Evolutionary conservation across 2,797 vertebrate genomes (phyloP).

Genomic region (Heterohyrax brucei): DNA sequence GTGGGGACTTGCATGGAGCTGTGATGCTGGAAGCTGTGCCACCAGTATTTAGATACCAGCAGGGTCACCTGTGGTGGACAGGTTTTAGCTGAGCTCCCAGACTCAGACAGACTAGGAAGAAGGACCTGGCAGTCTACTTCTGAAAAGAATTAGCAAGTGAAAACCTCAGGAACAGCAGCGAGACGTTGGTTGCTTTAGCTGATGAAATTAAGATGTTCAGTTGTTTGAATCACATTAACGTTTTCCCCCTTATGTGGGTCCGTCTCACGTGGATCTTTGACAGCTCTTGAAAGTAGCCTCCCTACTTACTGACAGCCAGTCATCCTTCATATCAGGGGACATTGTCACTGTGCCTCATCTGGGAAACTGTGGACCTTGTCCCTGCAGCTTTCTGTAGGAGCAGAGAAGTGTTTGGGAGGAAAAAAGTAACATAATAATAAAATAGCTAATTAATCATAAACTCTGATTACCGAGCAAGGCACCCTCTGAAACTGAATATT

Average conservation of each 20-base stretch:
- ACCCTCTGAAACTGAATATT: not conserved
- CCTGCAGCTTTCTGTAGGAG: not conserved
- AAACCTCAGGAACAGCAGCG: no score
- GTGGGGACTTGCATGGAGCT: no score
- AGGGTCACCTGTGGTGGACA: no score
- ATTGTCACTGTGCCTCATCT: not conserved
- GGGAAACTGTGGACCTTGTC: not conserved
- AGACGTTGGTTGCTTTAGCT: not conserved
- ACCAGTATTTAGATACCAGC: no score
- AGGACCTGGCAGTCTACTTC: no score
- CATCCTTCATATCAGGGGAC: not conserved
- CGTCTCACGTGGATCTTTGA: not conserved
- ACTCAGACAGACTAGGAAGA: no score
- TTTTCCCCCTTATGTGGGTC: not conserved
- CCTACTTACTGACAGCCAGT: not conserved
- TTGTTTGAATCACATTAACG: not conserved
- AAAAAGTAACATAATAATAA: not conserved
- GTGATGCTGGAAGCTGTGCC: no score
- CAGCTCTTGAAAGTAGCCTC: not conserved
- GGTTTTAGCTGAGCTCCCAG: no score
- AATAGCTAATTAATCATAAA: not conserved
- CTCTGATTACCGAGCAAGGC: not conserved
- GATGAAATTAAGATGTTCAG: not conserved
- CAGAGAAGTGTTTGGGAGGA: not conserved
- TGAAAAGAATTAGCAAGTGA: no score